Percentiles rank a stretch among this genome's conserved stretches.
These are phyloP conservation scores for Muscicapa comitata DNA, from an alignment of 2,797 vertebrate genomes.

Conservation along the genomic window DNA sequence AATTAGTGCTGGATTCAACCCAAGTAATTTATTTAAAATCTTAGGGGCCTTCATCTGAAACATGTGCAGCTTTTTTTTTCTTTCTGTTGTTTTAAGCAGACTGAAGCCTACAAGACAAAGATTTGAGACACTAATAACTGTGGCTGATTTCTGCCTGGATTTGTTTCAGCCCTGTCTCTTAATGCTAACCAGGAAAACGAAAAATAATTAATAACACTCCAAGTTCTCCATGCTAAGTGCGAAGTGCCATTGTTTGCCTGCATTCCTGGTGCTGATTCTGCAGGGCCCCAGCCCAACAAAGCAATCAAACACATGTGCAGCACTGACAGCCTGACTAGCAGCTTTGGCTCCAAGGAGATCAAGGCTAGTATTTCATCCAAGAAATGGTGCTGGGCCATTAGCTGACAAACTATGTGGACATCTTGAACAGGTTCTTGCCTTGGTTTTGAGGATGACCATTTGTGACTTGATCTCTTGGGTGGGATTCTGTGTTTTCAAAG, in stretches of 20 bases:
- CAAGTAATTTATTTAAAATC: slow-evolving; percentile 32
- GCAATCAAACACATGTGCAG: slow-evolving; percentile 45
- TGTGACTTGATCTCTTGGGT: background rate
- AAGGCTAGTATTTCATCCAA: background rate
- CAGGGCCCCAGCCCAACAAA: slow-evolving; percentile 4
- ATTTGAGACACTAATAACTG: slow-evolving; percentile 40
- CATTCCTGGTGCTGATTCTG: slow-evolving; percentile 2
- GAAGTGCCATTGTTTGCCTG: background rate
- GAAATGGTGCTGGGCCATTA: background rate
- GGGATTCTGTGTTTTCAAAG: background rate
- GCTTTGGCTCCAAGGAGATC: background rate
- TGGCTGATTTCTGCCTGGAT: slow-evolving; percentile 48
- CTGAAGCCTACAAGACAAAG: slow-evolving; percentile 34
- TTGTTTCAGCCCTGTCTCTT: slow-evolving; percentile 37
- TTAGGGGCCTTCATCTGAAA: slow-evolving; percentile 11
- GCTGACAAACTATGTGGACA: background rate
- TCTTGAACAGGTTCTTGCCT: background rate
- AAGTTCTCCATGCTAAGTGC: background rate
- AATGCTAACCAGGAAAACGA: slow-evolving; percentile 2
- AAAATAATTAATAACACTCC: slow-evolving; percentile 47
- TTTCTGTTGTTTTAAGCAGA: slow-evolving; percentile 28
- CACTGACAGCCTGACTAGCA: slow-evolving; percentile 34
- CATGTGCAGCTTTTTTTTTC: background rate
- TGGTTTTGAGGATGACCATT: background rate
- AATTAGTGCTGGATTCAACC: background rate